Percentiles rank a stretch among this genome's conserved stretches.
These are phyloP conservation scores for Aphidius gifuensis DNA, from an alignment of 1,140 invertebrate genomes.

Conservation along the genomic window DNA sequence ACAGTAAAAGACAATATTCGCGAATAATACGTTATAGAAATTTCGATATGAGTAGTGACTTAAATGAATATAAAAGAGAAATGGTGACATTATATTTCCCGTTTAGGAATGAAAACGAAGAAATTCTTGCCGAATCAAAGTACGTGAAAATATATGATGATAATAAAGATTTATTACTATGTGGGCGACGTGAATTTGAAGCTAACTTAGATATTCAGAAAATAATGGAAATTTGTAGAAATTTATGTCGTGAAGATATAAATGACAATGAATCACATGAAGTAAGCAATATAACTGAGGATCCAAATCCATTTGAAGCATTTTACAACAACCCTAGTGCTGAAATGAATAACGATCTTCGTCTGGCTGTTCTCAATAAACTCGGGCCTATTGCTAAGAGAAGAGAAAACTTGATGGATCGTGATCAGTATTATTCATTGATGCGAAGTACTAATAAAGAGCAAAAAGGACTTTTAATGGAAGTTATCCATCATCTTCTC, in stretches of 20 bases:
- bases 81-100: background rate
- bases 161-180: background rate
- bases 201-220: background rate
- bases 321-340: background rate
- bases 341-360: background rate
- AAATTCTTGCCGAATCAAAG: background rate
- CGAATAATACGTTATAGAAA: background rate
- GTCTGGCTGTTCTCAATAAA: background rate
- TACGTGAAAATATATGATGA: background rate
- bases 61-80: background rate
- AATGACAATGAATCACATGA: background rate
- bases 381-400: background rate
- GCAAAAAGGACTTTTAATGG: constrained; percentile 22
- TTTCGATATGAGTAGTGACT: background rate
- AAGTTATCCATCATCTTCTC: constrained; percentile 25
- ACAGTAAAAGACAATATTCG: background rate
- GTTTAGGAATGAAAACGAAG: background rate
- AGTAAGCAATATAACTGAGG: too few species aligned
- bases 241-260: background rate
- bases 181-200: background rate
- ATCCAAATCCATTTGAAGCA: too few species aligned
- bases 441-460: constrained; percentile 15
- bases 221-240: background rate
- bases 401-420: constrained; percentile 1
- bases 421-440: constrained; percentile 1